Base-by-base conservation (phyloP, 2,797 vertebrate species). In the Calcarius lapponicus region DNA sequence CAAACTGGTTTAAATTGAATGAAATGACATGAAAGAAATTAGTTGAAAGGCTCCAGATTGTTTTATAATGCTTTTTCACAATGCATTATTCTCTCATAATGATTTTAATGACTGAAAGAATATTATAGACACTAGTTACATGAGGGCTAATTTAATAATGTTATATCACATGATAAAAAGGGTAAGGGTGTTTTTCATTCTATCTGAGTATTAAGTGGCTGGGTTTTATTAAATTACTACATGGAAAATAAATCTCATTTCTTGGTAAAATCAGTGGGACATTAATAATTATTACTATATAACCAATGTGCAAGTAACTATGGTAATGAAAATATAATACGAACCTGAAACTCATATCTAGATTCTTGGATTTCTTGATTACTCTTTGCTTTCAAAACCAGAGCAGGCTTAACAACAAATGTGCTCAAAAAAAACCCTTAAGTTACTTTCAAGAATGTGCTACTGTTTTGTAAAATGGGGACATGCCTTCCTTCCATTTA, bases 1-100 rank as follows among this genome's bases (percentile, higher is more conserved):
- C 80, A 70, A 93, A 96, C 34, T 94, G 85, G 45, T 51, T 96
- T 96, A 91, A 94, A 93, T 58, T 80, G 69, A 91, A 84, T 19
- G 20, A 92, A 90, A 84, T 40, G 16, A 47, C 50, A 87, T 34
- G 80, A 92, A 87, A 74, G 70, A 95, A 96, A 88, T 69, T 22
- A 72, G 50, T n/a, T 57, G 70, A 85, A 94, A 86, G 88, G 85
- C 34, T 86, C 32, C 92, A 93, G 80, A 92, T n/a, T 80, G 78
- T 79, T 95, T 89, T 67, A 65, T 48, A 82, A 61, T 86, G 79
- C 88, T 56, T 92, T 82, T 72, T 90, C 84, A 81, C 42, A 69
- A 70, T 2, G 18, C n/a, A 38, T 89, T 89, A 88, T 83, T 94
- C 69, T 80, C 70, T 81, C 73, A 19, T 73, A 81, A 89, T 79